A percentile compares a stretch with the other conserved stretches of the same genome.
phyloP scores from a whole-genome alignment of 2,797 vertebrate species.

The Pipistrellus pipistrellus region DNA sequence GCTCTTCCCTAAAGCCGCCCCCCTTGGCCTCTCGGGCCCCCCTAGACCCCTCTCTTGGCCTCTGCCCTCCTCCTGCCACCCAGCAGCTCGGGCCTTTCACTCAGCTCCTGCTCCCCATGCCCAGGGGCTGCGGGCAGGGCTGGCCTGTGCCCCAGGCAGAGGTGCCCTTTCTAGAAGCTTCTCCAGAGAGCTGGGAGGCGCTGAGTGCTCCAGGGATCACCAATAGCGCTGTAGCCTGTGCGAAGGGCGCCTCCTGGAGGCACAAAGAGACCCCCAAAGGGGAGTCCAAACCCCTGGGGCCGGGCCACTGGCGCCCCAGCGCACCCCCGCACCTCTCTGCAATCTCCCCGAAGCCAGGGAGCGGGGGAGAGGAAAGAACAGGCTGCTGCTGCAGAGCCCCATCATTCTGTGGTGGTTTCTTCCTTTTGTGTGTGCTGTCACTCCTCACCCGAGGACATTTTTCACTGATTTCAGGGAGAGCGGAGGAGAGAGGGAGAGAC shows the following conservation, averaged over 20 bases:
- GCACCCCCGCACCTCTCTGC: too few species aligned
- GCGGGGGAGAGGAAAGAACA: too few species aligned
- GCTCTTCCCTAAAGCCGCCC: background rate
- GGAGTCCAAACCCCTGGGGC: background rate
- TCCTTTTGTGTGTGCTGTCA: too few species aligned
- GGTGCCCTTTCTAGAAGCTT: conserved; percentile 69
- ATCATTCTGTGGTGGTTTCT: too few species aligned
- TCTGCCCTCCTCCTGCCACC: conserved; percentile 9
- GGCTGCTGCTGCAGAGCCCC: too few species aligned
- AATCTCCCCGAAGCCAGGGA: too few species aligned
- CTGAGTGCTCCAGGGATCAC: background rate
- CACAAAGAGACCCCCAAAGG: background rate
- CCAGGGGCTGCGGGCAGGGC: background rate
- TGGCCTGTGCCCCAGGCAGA: conserved; percentile 7
- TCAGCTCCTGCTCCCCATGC: background rate
- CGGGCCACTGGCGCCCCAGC: too few species aligned
- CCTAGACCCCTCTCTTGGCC: background rate
- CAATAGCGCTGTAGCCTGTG: background rate
- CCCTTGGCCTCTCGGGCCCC: background rate
- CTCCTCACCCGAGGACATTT: too few species aligned
- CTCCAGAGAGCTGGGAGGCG: background rate
- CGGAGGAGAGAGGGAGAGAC: too few species aligned
- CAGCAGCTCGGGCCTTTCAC: background rate
- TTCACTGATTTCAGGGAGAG: too few species aligned
- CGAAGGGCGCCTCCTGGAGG: conserved; percentile 55